Base-by-base conservation (phyloP, 2,888 invertebrate species). In the Cephus rjabovi region DNA sequence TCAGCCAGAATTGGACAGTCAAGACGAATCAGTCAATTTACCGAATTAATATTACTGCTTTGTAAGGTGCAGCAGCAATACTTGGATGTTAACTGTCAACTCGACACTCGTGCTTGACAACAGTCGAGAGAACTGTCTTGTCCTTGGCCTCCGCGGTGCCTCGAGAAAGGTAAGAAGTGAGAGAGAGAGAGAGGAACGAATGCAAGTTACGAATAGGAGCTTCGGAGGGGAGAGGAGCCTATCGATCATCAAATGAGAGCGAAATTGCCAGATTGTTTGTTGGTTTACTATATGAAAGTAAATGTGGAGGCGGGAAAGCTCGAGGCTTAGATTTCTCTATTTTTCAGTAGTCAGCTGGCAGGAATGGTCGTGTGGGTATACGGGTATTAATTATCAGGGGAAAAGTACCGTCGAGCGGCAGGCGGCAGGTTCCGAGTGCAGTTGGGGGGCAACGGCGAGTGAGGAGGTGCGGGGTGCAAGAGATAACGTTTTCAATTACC, bases 401-500 rank as follows among this genome's bases (percentile, higher is more conserved):
- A 83, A 83, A 83, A 83, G 82, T 80, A 83, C 86, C 84, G 84
- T 80, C 83, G 76, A 87, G 2, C 31, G 33, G 3, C 3, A 33
- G 33, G 78, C 76, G 81, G 75, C 75, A 78, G 37, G 12, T 37
- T 37, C 12, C 37, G 37, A 37, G 37, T 37, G 78, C 74, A 83
- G 82, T 70, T 74, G 77, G 76, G 77, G 76, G 75, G 74, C 69
- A 74, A 74, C 75, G 78, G 15, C 75, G 75, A 76, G 75, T 84
- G 82, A 82, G 88, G 84, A 87, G 85, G 85, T 85, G 87, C 84
- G 84, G 84, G 89, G 89, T 4, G 89, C 85, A 86, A 89, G 87
- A 91, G 91, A 91, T 91, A 91, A 91, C 90, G 88, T 91, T 91
- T 91, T 91, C 91, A 91, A 91, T 91, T 91, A 91, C 90, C 90